Evolutionary conservation across 2,113 vertebrate genomes (phyloP).

Genomic region (Osmerus mordax): DNA sequence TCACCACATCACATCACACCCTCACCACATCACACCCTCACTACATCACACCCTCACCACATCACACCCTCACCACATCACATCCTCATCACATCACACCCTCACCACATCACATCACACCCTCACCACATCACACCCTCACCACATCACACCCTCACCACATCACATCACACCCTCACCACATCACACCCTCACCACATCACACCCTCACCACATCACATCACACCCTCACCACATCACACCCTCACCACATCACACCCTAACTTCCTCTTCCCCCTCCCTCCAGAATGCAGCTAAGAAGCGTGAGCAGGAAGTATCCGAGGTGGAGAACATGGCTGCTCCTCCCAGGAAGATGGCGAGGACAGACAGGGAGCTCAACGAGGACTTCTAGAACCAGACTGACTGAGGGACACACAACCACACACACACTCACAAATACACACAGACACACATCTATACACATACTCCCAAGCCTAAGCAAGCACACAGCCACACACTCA

Average conservation of each 20-base stretch:
- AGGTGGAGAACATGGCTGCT: constrained; percentile 76
- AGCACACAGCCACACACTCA: too few species aligned
- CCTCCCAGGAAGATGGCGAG: constrained; percentile 86
- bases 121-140: too few species aligned
- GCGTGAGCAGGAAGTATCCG: constrained; percentile 86
- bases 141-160: too few species aligned
- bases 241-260: neutral
- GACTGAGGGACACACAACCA: constrained; percentile 21
- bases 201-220: neutral
- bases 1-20: too few species aligned
- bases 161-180: too few species aligned
- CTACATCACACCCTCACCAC: too few species aligned
- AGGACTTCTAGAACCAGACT: constrained; percentile 76
- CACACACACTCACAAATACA: constrained; percentile 13
- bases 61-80: too few species aligned
- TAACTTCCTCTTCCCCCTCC: constrained; percentile 5
- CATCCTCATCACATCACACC: too few species aligned
- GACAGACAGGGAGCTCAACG: constrained; percentile 84
- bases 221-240: neutral
- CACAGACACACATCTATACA: constrained; percentile 10
- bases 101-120: too few species aligned
- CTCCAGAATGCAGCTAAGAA: constrained; percentile 88
- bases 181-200: too few species aligned
- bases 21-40: too few species aligned
- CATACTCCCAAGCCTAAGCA: too few species aligned